Conservation (phyloP, 2,113 vertebrate genomes). For the Seriola rivoliana region DNA sequence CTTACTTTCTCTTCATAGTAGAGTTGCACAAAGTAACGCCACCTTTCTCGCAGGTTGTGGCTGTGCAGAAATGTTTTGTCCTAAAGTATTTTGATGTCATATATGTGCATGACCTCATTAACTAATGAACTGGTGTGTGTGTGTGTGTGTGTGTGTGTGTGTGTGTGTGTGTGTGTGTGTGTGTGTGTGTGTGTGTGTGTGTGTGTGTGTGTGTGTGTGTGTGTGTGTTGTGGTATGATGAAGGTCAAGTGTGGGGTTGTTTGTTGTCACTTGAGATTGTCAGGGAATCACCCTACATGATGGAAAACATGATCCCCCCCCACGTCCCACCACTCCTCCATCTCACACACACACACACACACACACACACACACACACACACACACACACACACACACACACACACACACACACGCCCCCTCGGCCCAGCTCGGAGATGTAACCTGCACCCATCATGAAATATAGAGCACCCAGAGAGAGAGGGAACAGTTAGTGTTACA, state of each 20-base stretch:
- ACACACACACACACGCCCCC: constrained; percentile 3
- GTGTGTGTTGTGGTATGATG: not conserved
- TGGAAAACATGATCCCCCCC: constrained; percentile 39
- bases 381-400: constrained; percentile 10
- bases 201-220: too few species aligned
- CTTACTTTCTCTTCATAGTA: not conserved
- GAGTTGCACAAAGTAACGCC: not conserved
- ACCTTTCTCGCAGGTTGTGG: not conserved
- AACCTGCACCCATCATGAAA: constrained; percentile 72
- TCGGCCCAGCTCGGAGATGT: constrained; percentile 38
- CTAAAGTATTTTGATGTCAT: not conserved
- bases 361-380: constrained; percentile 16
- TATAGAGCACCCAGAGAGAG: constrained; percentile 58
- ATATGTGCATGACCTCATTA: not conserved
- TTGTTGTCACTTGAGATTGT: constrained; percentile 27
- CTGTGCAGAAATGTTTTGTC: not conserved
- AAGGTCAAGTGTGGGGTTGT: constrained; percentile 24
- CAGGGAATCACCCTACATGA: constrained; percentile 39
- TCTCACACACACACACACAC: constrained; percentile 1
- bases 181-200: too few species aligned
- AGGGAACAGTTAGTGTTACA: constrained; percentile 54
- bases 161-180: too few species aligned
- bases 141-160: too few species aligned
- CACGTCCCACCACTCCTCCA: not conserved
- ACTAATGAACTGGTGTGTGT: not conserved